Evolutionary conservation across 2,888 invertebrate species (phyloP).

Genomic region (Syrphus vitripennis): DNA sequence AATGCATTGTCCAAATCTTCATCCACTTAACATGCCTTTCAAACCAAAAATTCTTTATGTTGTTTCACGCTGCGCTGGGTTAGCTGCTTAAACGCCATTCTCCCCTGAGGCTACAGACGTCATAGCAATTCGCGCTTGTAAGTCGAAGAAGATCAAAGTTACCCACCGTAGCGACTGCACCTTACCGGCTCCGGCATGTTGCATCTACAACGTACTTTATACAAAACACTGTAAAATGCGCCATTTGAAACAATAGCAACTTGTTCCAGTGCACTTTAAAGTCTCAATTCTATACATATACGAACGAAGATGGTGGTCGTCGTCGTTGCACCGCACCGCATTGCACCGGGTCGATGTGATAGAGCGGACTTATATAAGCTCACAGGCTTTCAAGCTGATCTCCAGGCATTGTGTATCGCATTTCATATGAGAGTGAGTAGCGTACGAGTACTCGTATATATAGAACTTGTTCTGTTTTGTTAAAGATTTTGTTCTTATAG

Average conservation of each 20-base stretch:
- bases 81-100: constrained; percentile 12
- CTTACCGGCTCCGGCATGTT: constrained; percentile 30
- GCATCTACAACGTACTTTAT: constrained; percentile 10
- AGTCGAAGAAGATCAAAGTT: constrained; percentile 39
- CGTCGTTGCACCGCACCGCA: background rate
- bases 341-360: background rate
- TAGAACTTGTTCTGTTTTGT: constrained; percentile 26
- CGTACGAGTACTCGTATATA: background rate
- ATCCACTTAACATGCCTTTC: constrained; percentile 3
- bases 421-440: background rate
- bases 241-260: constrained; percentile 22
- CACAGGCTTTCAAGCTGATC: background rate
- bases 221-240: constrained; percentile 38
- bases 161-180: constrained; percentile 60
- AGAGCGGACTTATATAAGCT: constrained; percentile 13
- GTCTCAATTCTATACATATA: background rate
- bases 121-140: constrained; percentile 12
- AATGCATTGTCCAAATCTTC: constrained; percentile 25
- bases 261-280: constrained; percentile 48
- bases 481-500: constrained; percentile 7
- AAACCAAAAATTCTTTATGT: background rate
- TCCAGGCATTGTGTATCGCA: background rate
- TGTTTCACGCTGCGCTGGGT: background rate
- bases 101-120: constrained; percentile 2
- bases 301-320: constrained; percentile 9